These are phyloP conservation scores for Labeo catla DNA, from an alignment of 2,113 vertebrate genomes.

Conservation along the genomic window DNA sequence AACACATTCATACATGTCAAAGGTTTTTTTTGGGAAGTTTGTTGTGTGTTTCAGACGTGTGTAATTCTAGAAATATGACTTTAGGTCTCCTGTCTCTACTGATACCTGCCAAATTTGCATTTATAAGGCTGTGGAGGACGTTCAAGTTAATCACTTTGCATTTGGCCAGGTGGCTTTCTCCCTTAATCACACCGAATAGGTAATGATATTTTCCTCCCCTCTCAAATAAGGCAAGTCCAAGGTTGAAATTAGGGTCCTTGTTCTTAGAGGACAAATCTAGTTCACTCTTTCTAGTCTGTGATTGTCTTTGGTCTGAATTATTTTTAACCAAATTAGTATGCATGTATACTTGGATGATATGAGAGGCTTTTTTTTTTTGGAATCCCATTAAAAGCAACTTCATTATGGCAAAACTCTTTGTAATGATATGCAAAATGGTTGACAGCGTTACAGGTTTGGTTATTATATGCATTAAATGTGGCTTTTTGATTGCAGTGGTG, in stretches of 20 bases:
- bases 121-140: slow-evolving; percentile 66
- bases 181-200: slow-evolving; percentile 57
- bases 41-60: background rate
- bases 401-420: slow-evolving; percentile 60
- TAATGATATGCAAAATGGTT: slow-evolving; percentile 70
- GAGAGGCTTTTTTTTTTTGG: slow-evolving; percentile 71
- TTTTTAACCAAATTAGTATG: slow-evolving; percentile 73
- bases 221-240: slow-evolving; percentile 60
- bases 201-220: slow-evolving; percentile 68
- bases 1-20: background rate
- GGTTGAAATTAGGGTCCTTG: slow-evolving; percentile 68
- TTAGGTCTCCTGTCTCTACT: background rate
- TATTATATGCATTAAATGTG: slow-evolving; percentile 73
- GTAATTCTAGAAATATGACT: slow-evolving; percentile 6
- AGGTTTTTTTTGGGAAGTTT: background rate
- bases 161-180: slow-evolving; percentile 54
- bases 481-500: slow-evolving; percentile 72
- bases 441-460: slow-evolving; percentile 56
- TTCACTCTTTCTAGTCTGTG: slow-evolving; percentile 51
- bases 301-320: slow-evolving; percentile 72
- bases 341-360: slow-evolving; percentile 60
- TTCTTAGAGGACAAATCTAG: slow-evolving; percentile 61
- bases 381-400: slow-evolving; percentile 77
- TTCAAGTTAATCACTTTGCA: slow-evolving; percentile 67
- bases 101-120: slow-evolving; percentile 65